Evolutionary conservation across 2,797 vertebrate species (phyloP).

Genomic region (Sarcoramphus papa): DNA sequence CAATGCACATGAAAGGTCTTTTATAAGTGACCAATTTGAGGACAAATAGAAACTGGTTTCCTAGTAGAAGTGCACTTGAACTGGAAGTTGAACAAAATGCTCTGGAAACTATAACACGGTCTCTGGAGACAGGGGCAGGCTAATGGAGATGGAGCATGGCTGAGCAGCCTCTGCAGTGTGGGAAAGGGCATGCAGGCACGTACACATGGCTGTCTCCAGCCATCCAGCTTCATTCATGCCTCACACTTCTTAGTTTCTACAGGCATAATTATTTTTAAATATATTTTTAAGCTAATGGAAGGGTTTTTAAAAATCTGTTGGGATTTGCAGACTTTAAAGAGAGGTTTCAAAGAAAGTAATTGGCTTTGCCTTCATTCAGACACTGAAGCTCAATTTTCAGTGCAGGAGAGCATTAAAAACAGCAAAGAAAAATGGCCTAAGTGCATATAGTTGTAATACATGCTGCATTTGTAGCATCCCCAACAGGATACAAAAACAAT

Average conservation of each 20-base stretch:
- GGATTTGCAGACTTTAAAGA: conserved; percentile 23
- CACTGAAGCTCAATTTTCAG: conserved; percentile 41
- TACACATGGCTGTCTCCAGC: background rate
- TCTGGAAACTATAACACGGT: background rate
- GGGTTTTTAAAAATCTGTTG: conserved; percentile 38
- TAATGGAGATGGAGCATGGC: background rate
- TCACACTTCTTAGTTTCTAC: background rate
- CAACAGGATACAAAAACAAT: conserved; percentile 50
- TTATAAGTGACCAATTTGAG: background rate
- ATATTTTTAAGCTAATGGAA: conserved; percentile 25
- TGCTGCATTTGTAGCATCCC: conserved; percentile 38
- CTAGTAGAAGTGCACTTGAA: background rate
- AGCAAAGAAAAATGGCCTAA: conserved; percentile 51
- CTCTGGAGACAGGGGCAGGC: background rate
- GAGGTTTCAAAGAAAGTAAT: conserved; percentile 45
- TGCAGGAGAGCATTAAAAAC: conserved; percentile 43
- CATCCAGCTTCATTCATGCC: background rate
- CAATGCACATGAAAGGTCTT: background rate
- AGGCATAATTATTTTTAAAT: background rate
- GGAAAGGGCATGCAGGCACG: background rate
- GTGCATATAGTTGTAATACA: conserved; percentile 56
- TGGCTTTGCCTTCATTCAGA: conserved; percentile 12
- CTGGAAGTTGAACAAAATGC: background rate
- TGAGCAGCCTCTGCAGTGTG: background rate
- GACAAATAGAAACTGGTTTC: conserved; percentile 4